Evolutionary conservation across 2,113 vertebrate genomes (phyloP).

Genomic region (Alethe diademata): DNA sequence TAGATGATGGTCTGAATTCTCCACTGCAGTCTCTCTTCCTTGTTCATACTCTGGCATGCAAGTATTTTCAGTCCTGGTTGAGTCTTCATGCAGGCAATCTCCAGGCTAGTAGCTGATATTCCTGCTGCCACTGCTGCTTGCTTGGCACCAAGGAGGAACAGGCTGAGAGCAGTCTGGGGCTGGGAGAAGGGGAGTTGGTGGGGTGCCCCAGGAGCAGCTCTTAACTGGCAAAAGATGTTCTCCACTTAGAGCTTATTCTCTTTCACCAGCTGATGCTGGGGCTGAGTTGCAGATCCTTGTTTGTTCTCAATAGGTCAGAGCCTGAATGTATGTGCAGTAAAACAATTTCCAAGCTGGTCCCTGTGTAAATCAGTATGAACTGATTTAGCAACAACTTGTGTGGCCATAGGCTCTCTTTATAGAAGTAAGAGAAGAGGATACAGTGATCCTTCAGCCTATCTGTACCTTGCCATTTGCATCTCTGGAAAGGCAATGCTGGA

Average conservation of each 20-base stretch:
- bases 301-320: not conserved
- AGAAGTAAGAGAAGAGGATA: not conserved
- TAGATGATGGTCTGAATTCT: not conserved
- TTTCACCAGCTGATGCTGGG: not conserved
- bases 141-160: not conserved
- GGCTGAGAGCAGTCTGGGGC: not conserved
- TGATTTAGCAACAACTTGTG: not conserved
- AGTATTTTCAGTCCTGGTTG: not conserved
- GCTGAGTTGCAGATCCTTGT: not conserved
- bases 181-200: not conserved
- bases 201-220: not conserved
- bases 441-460: rapidly evolving
- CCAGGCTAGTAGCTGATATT: not conserved
- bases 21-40: not conserved
- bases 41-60: not conserved
- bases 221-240: not conserved
- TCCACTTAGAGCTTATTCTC: not conserved
- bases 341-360: not conserved
- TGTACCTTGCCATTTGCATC: not conserved
- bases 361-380: not conserved
- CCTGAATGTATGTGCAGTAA: not conserved
- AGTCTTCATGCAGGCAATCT: rapidly evolving
- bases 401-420: too few species aligned
- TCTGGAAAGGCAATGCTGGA: not conserved
- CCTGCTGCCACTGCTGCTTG: not conserved